Base-by-base conservation (phyloP, 1,140 invertebrate genomes). In the Papilio polytes region DNA sequence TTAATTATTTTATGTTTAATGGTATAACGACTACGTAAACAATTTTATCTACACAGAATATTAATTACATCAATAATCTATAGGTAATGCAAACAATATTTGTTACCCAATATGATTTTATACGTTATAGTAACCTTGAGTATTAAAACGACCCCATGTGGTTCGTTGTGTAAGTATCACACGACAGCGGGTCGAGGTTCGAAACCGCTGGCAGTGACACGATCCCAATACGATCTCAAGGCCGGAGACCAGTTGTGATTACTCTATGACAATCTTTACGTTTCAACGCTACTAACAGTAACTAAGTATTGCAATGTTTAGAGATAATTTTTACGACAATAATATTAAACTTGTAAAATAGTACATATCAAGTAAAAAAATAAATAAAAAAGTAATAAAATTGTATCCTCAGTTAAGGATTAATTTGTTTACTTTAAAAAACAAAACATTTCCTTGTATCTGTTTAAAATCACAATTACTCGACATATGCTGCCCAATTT, bases 241-340 rank as follows among this genome's bases (percentile, higher is more conserved):
- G 31, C n/a, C 70, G 70, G 13, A 73, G 36, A 73, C 70, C 36
- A 73, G 70, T 73, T 73, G 31, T 73, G 20, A 31, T 13, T 66
- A 31, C 22, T 56, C 18, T 26, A 18, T 13, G 20, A 26, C 20
- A 66, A 13, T 66, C 59, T 22, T 22, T 9, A 26, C 59, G 9
- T 10, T 13, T 4, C 63, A 36, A 56, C n/a, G 53, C 53, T n/a
- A 56, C 53, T 56, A 56, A 56, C 18, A n/a, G 53, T 9, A 18
- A 56, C 18, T 10, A 48, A 41, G 36, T 41, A 41, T 8, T 41
- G 36, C 36, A 41, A 41, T 41, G 36, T 41, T 41, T 41, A 41
- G 7, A 41, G 36, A 41, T 41, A 7, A 41, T 8, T 41, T 41
- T 41, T 41, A 41, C 36, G 6, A 41, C 36, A 8, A 8, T 41